Conservation (phyloP, 2,113 vertebrate species). For the Rhombomys opimus region DNA sequence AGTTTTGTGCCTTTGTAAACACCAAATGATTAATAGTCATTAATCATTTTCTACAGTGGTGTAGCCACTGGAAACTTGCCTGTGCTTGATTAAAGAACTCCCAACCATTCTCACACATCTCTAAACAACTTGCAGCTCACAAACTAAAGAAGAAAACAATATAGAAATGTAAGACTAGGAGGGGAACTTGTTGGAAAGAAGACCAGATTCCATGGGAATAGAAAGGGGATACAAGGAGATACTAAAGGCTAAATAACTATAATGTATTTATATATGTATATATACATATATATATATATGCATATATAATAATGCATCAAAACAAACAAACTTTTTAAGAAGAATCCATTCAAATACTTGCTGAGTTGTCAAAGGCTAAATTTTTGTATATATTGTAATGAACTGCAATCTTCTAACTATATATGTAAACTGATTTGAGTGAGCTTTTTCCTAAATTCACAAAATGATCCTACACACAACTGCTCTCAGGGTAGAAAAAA, state of each 20-base stretch:
- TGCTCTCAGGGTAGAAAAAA: neutral
- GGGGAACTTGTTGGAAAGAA: neutral
- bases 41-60: neutral
- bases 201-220: neutral
- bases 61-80: neutral
- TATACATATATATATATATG: neutral
- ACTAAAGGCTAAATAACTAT: neutral
- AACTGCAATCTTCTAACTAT: slow-evolving; percentile 30
- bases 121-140: neutral
- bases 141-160: slow-evolving; percentile 31
- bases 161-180: slow-evolving; percentile 3
- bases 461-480: neutral
- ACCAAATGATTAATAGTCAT: slow-evolving; percentile 23
- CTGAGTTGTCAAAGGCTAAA: neutral
- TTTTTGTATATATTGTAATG: slow-evolving; percentile 13
- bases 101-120: neutral
- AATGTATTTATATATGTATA: neutral
- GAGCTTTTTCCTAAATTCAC: neutral
- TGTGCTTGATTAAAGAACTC: neutral
- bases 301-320: neutral
- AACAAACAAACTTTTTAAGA: neutral
- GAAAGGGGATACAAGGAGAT: neutral
- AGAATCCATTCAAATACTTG: neutral
- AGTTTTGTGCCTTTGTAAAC: slow-evolving; percentile 55
- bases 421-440: neutral